Percentiles rank a stretch among this genome's conserved stretches.
Evolutionary conservation across 1,140 invertebrate species (phyloP).

Genomic region (Phortica variegata): DNA sequence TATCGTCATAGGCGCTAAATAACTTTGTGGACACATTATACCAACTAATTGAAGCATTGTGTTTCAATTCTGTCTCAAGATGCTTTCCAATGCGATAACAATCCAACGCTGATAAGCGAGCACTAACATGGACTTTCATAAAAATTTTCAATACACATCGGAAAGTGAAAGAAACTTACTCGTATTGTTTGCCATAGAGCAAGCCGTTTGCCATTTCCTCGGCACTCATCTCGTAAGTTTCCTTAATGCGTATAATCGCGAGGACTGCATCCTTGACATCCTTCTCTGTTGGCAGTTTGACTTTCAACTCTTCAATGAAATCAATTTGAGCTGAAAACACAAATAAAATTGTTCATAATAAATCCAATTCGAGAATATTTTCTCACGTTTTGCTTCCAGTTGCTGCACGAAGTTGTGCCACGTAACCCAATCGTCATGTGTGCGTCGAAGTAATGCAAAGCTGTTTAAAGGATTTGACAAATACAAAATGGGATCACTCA

Average conservation of each 20-base stretch:
- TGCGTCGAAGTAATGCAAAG: conserved; percentile 26
- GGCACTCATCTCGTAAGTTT: conserved; percentile 90
- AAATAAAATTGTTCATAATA: background rate
- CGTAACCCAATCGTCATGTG: conserved; percentile 29
- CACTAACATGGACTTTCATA: no score
- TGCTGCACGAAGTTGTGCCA: conserved; percentile 17
- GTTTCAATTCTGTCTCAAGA: background rate
- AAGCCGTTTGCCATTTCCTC: conserved; percentile 81
- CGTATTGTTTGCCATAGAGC: conserved; percentile 79
- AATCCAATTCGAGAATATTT: no score
- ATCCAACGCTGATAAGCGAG: background rate
- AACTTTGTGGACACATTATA: no score
- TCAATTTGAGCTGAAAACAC: conserved; percentile 55
- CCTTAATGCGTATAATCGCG: conserved; percentile 87
- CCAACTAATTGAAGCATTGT: conserved; percentile 3
- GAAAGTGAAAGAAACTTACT: conserved; percentile 58
- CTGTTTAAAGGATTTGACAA: conserved; percentile 34
- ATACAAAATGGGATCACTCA: conserved; percentile 63
- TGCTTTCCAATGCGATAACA: background rate
- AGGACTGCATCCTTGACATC: conserved; percentile 89
- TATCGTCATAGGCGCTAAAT: no score
- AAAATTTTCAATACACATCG: no score
- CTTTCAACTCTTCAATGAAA: conserved; percentile 68
- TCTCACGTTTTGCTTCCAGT: conserved; percentile 50
- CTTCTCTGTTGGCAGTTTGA: conserved; percentile 77